A percentile compares a stretch with the other conserved stretches of the same genome.
These are phyloP conservation scores for Agonopterix arenella DNA, from an alignment of 2,888 invertebrate genomes.

Conservation along the genomic window DNA sequence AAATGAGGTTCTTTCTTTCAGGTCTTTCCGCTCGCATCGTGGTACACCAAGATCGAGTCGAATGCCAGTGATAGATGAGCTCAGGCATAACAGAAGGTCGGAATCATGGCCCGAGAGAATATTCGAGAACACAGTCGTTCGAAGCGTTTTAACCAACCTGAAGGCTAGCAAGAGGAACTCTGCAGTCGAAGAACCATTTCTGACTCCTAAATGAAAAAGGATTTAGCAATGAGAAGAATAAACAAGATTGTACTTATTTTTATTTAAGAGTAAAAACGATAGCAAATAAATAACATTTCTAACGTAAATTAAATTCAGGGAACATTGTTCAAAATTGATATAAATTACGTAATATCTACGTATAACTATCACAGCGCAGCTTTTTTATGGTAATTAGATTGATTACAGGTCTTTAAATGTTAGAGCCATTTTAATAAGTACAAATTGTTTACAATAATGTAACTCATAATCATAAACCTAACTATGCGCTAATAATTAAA, in stretches of 20 bases:
- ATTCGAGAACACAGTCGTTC: constrained; percentile 58
- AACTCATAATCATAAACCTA: too few species aligned
- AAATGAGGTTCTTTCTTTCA: not conserved
- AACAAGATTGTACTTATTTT: constrained; percentile 1
- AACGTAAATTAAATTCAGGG: too few species aligned
- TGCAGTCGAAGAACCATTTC: constrained; percentile 51
- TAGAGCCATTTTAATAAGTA: too few species aligned
- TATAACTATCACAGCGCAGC: constrained; percentile 46
- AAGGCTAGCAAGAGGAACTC: constrained; percentile 49
- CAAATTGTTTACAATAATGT: too few species aligned
- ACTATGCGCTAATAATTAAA: too few species aligned
- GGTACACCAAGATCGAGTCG: constrained; percentile 54
- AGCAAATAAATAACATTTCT: not conserved
- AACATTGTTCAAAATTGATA: not conserved
- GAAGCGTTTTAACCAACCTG: constrained; percentile 54
- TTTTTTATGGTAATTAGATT: constrained; percentile 15
- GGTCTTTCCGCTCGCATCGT: constrained; percentile 50
- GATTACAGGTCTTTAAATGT: too few species aligned
- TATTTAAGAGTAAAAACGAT: constrained; percentile 10
- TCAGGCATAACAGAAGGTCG: constrained; percentile 34
- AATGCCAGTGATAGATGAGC: constrained; percentile 38
- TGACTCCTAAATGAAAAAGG: constrained; percentile 48
- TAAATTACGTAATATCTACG: constrained; percentile 15
- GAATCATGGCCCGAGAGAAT: constrained; percentile 67
- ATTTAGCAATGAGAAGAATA: not conserved